These are phyloP conservation scores for Notoglanidium macrostoma DNA, from an alignment of 2,797 vertebrate species.

Conservation along the genomic window DNA sequence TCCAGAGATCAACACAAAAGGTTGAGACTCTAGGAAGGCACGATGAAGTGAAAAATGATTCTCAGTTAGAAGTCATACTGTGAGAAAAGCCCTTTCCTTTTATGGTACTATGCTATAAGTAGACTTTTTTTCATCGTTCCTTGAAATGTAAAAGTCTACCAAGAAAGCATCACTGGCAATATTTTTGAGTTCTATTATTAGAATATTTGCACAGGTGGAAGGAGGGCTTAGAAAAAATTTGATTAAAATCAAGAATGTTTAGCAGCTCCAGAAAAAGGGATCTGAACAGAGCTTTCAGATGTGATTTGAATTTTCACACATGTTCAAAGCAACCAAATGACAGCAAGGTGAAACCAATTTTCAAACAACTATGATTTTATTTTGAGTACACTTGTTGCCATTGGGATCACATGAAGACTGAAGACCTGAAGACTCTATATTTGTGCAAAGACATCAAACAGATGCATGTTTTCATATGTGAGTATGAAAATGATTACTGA, in stretches of 20 bases:
- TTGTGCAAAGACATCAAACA: neutral
- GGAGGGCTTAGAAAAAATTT: conserved; percentile 7
- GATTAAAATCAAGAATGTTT: conserved; percentile 9
- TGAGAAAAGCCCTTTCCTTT: neutral
- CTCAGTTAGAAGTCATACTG: neutral
- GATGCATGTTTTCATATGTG: neutral
- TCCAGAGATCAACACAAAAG: neutral
- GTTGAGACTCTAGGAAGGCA: neutral
- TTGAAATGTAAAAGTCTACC: neutral
- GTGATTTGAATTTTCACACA: conserved; percentile 3
- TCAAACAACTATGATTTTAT: conserved; percentile 8
- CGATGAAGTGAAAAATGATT: neutral
- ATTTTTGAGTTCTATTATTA: conserved; percentile 28
- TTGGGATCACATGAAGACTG: neutral
- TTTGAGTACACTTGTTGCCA: neutral
- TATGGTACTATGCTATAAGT: neutral
- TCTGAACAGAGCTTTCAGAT: conserved; percentile 13
- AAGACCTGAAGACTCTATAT: neutral
- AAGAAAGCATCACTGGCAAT: conserved; percentile 17
- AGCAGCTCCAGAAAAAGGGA: neutral
- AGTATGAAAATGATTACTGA: conserved; percentile 33
- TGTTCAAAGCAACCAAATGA: conserved; percentile 3
- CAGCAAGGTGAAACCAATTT: conserved; percentile 6
- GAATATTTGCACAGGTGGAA: conserved; percentile 42
- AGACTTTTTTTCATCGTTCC: neutral